These are phyloP conservation scores for Mionectes olivaceus DNA, from an alignment of 2,797 vertebrate species.

Conservation along the genomic window DNA sequence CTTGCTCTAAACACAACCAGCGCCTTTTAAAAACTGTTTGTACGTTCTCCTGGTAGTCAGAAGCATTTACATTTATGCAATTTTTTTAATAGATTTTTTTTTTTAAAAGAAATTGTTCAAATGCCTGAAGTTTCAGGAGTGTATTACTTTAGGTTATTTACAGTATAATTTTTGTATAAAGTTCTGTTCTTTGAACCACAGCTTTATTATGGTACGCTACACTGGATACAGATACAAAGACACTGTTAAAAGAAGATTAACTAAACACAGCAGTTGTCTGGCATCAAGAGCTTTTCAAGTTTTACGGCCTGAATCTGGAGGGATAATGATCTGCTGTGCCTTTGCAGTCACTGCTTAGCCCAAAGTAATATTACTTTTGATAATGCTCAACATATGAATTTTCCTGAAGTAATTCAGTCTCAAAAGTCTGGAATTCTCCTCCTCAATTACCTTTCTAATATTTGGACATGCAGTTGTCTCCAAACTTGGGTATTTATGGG, in stretches of 20 bases:
- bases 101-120: conserved; percentile 77
- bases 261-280: conserved; percentile 81
- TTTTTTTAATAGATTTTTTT: conserved; percentile 76
- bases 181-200: conserved; percentile 82
- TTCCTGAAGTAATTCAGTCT: conserved; percentile 77
- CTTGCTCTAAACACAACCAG: conserved; percentile 76
- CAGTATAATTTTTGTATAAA: conserved; percentile 80
- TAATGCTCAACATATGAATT: conserved; percentile 76
- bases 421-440: conserved; percentile 76
- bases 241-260: conserved; percentile 81
- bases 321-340: conserved; percentile 83
- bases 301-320: conserved; percentile 78
- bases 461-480: conserved; percentile 77
- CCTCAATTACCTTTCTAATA: conserved; percentile 76
- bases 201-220: conserved; percentile 88
- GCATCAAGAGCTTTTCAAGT: conserved; percentile 78
- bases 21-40: conserved; percentile 77
- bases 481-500: conserved; percentile 80
- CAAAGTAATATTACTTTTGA: conserved; percentile 83
- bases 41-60: conserved; percentile 79
- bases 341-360: conserved; percentile 85
- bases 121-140: conserved; percentile 79
- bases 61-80: conserved; percentile 80
- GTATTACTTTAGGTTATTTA: conserved; percentile 80
- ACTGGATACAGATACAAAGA: conserved; percentile 86